Conservation (phyloP, 2,888 invertebrate species). For the Callosobruchus maculatus region DNA sequence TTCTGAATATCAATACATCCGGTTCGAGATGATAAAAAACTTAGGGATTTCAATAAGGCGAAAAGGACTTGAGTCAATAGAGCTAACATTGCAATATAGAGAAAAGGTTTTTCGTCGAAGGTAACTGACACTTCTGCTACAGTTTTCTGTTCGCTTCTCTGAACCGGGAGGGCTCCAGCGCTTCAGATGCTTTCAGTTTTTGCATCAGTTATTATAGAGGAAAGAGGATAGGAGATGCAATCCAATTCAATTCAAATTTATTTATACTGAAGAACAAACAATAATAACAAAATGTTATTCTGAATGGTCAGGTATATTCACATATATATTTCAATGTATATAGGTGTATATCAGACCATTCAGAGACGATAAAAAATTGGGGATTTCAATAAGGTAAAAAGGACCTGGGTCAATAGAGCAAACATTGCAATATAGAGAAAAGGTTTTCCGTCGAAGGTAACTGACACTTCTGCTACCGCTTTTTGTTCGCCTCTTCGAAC, state of each 20-base stretch:
- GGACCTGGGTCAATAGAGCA: neutral
- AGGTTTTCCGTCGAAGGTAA: neutral
- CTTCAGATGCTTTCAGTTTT: too few relatives aligned
- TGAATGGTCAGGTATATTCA: too few relatives aligned
- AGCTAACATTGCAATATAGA: neutral
- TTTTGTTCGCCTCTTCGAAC: neutral
- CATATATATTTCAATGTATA: too few relatives aligned
- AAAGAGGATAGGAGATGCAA: too few relatives aligned
- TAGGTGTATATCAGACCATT: too few relatives aligned
- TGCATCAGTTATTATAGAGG: too few relatives aligned
- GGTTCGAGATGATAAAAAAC: neutral
- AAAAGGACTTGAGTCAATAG: neutral
- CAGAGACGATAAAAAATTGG: neutral
- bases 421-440: neutral
- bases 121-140: neutral
- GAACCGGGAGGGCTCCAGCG: too few relatives aligned
- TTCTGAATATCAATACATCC: too few relatives aligned
- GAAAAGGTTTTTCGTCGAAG: neutral
- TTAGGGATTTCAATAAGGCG: neutral
- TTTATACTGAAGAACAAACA: too few relatives aligned
- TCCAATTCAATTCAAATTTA: too few relatives aligned
- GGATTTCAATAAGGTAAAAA: neutral
- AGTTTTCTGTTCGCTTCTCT: neutral
- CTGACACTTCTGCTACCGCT: neutral
- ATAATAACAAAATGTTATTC: too few relatives aligned